Evolutionary conservation across 2,113 vertebrate genomes (phyloP), one percentile per base, ranked within the genome.

Genomic region (Leucopsar rothschildi): DNA sequence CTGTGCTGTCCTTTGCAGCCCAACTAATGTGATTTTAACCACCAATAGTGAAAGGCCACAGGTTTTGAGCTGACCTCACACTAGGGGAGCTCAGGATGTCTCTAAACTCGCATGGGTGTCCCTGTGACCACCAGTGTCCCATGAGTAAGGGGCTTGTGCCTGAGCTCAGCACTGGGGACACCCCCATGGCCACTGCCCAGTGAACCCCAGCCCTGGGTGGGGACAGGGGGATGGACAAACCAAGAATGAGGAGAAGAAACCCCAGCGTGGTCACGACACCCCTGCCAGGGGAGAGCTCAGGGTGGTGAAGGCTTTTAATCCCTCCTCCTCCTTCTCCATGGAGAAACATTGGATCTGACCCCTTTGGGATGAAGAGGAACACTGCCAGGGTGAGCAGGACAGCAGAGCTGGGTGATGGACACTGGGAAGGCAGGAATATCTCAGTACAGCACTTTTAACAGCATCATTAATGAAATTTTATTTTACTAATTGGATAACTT

Each of bases 271-370:
- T 2, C 76, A 76, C 53, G 47, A 11, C 52, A 14, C 1, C 37
- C 14, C 12, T 39, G 4, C 17, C n/a, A 55, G 12, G 28, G 11
- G 40, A 49, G 15, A 45, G 4, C 28, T 44, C 35, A 2, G 21
- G 23, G 35, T n/a, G 57, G 11, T 11, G 24, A 47, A 6, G 28
- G 33, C 3, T 42, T 89, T 40, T 23, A 42, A 39, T 11, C 9
- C 22, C 2, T 0, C 0, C 9, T 8, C 9, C 13, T 60, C 21
- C 6, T 18, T 5, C 24, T 40, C 65, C 21, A 7, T 17, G 11
- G 17, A 10, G 5, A 5, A 5, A 65, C 9, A 10, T 1, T 47
- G 76, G 50, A 61, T 25, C 11, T 73, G 31, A 31, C 33, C 68
- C 10, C 17, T 6, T 22, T 42, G 33, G 55, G n/a, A 17, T 4